Conservation (phyloP, 2,797 vertebrate species). For the Capromys pilorides region DNA sequence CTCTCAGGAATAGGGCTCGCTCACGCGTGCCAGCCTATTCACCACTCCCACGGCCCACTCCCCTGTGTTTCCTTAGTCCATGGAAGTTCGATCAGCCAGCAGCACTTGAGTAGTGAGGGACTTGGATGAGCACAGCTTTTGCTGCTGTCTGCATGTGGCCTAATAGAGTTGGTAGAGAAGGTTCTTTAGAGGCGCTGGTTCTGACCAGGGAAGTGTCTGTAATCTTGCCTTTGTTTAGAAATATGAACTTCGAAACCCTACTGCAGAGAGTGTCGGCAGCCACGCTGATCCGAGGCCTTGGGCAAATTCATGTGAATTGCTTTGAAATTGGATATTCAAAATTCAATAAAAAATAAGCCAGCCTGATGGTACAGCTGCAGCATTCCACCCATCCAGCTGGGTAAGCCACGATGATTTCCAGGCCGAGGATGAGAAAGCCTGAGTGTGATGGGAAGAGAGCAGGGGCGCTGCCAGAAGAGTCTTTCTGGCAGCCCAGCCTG, state of each 20-base stretch:
- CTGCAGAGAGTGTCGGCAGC: constrained; percentile 84
- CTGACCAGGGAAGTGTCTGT: constrained; percentile 82
- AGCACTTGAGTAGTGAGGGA: constrained; percentile 33
- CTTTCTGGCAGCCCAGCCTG: constrained; percentile 81
- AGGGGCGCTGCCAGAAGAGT: constrained; percentile 81
- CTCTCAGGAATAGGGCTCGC: not conserved
- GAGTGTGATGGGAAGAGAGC: constrained; percentile 80
- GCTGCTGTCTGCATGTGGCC: constrained; percentile 71
- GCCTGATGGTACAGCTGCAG: constrained; percentile 87
- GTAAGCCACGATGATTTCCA: constrained; percentile 83
- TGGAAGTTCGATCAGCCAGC: constrained; percentile 64
- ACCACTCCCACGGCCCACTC: not conserved
- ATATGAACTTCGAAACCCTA: constrained; percentile 83
- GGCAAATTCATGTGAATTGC: constrained; percentile 86
- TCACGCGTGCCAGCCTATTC: not conserved
- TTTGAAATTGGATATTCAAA: constrained; percentile 87
- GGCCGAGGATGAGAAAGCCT: constrained; percentile 82
- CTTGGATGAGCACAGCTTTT: constrained; percentile 43
- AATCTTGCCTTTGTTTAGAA: constrained; percentile 87
- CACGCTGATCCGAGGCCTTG: constrained; percentile 85
- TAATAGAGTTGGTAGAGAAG: constrained; percentile 79
- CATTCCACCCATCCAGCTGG: constrained; percentile 86
- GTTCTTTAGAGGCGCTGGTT: constrained; percentile 78
- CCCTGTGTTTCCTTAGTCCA: not conserved
- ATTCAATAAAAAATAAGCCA: constrained; percentile 87